Percentiles rank a stretch among this genome's conserved stretches.
These are phyloP conservation scores for Cylas formicarius DNA, from an alignment of 1,140 invertebrate genomes.

Conservation along the genomic window DNA sequence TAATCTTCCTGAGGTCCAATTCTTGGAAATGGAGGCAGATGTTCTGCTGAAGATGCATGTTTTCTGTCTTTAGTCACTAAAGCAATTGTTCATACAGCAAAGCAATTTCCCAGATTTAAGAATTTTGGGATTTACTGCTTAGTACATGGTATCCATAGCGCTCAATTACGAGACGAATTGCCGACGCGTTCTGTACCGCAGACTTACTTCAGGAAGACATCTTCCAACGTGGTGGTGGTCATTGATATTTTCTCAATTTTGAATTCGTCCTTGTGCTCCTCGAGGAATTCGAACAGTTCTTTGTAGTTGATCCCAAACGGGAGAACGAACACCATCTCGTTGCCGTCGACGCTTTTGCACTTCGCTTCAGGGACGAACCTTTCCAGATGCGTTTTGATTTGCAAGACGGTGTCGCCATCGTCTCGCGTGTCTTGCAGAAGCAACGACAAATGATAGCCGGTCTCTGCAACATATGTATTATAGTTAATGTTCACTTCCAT, in stretches of 20 bases:
- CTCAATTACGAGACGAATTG: no score
- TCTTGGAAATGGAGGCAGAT: no score
- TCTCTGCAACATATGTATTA: slow-evolving; percentile 26
- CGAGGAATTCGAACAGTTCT: slow-evolving; percentile 49
- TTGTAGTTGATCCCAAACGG: slow-evolving; percentile 36
- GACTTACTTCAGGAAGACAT: slow-evolving; percentile 59
- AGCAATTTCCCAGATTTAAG: no score
- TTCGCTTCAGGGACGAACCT: slow-evolving; percentile 42
- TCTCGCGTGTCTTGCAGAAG: slow-evolving; percentile 11
- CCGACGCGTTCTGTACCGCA: neutral
- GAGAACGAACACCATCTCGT: slow-evolving; percentile 42
- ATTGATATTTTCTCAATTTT: slow-evolving; percentile 53
- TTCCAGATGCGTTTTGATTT: slow-evolving; percentile 28
- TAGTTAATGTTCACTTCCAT: no score
- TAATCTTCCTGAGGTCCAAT: no score
- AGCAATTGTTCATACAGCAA: no score
- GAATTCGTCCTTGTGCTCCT: slow-evolving; percentile 44
- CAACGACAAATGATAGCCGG: slow-evolving; percentile 32
- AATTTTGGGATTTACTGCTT: no score
- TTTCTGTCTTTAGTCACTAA: no score
- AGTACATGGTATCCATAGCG: no score
- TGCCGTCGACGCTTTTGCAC: slow-evolving; percentile 45
- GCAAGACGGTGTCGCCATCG: neutral
- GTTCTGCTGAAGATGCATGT: no score
- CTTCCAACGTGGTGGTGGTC: slow-evolving; percentile 60